phyloP scores from a whole-genome alignment of 2,888 invertebrate species.

The Tenthredo distinguenda region DNA sequence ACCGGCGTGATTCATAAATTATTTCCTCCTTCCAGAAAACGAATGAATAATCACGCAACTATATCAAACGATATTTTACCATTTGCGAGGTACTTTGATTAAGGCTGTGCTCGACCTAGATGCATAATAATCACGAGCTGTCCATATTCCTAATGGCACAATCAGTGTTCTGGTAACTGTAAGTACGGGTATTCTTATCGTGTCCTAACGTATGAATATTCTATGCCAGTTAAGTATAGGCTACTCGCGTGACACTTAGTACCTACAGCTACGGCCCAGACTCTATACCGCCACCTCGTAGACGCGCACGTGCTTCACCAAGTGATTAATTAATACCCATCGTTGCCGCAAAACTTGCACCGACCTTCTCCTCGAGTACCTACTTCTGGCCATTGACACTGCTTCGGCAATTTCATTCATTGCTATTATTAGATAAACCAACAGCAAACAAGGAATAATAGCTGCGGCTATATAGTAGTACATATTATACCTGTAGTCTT shows the following conservation, averaged over 20 bases:
- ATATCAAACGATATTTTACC: conserved; percentile 49
- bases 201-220: conserved; percentile 71
- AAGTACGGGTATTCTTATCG: conserved; percentile 72
- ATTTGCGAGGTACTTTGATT: conserved; percentile 47
- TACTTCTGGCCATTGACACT: not conserved
- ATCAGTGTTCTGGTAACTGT: conserved; percentile 63
- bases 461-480: not conserved
- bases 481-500: conserved; percentile 58
- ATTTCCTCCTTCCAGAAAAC: conserved; percentile 62
- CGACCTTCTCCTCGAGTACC: not conserved
- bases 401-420: conserved; percentile 30
- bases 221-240: conserved; percentile 71
- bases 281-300: conserved; percentile 33
- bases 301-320: conserved; percentile 61
- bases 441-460: conserved; percentile 6
- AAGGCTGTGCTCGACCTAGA: conserved; percentile 45
- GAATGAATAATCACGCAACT: conserved; percentile 64
- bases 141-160: conserved; percentile 68
- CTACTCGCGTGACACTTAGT: conserved; percentile 64
- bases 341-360: conserved; percentile 35
- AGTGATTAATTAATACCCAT: conserved; percentile 73
- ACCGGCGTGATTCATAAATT: conserved; percentile 65
- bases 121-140: conserved; percentile 52
- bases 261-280: not conserved
- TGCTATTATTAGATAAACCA: not conserved